phyloP scores from a whole-genome alignment of 1,140 invertebrate species.

The Mercenaria mercenaria region DNA sequence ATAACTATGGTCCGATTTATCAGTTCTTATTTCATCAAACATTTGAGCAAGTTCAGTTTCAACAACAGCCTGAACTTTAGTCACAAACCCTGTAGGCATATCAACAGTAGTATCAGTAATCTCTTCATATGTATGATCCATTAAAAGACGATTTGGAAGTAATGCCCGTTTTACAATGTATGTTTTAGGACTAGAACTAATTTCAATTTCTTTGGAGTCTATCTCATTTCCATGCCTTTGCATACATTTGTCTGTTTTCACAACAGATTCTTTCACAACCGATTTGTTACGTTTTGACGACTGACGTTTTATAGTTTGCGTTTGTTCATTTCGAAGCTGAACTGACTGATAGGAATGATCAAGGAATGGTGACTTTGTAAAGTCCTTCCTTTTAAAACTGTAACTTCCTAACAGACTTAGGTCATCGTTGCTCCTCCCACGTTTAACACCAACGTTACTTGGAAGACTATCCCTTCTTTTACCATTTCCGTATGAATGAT shows the following conservation, averaged over 20 bases:
- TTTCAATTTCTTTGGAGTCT: neutral
- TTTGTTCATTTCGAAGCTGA: neutral
- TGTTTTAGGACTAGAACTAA: neutral
- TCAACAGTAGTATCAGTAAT: slow-evolving; percentile 1
- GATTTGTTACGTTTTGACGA: neutral
- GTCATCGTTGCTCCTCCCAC: slow-evolving; percentile 48
- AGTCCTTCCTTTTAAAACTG: slow-evolving; percentile 42
- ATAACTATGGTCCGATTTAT: slow-evolving; percentile 39
- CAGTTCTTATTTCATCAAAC: neutral
- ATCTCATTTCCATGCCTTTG: no score
- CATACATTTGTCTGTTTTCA: neutral
- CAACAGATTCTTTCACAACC: neutral
- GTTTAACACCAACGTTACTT: slow-evolving; percentile 32
- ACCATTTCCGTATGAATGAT: slow-evolving; percentile 20
- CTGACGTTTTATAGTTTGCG: neutral
- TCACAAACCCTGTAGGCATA: neutral
- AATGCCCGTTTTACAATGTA: neutral
- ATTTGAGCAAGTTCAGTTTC: neutral
- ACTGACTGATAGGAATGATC: slow-evolving; percentile 47
- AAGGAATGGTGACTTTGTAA: slow-evolving; percentile 52
- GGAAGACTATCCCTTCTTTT: slow-evolving; percentile 30
- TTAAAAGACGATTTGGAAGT: neutral
- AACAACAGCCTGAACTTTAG: neutral
- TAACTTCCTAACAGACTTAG: neutral
- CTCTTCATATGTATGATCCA: slow-evolving; percentile 46